These are phyloP conservation scores for Oreonectes daqikongensis DNA, from an alignment of 2,797 vertebrate species.

Conservation along the genomic window DNA sequence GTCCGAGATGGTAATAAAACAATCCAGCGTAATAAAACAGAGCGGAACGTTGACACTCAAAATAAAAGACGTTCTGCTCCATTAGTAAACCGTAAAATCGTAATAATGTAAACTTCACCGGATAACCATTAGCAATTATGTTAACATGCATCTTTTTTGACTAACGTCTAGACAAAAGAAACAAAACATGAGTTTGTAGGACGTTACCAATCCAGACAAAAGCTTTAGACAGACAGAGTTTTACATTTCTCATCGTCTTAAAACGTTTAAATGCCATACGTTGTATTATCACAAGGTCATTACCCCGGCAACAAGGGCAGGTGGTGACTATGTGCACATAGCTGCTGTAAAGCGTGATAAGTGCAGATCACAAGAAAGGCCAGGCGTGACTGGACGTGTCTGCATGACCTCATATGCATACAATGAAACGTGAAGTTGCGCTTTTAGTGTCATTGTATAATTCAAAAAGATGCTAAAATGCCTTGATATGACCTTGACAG, in stretches of 20 bases:
- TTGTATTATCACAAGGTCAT: background rate
- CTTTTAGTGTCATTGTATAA: background rate
- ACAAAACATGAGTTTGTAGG: background rate
- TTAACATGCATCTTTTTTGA: too few species aligned
- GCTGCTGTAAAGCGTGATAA: background rate
- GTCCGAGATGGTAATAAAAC: conserved; percentile 3
- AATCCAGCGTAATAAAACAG: conserved; percentile 3
- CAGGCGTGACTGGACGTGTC: conserved; percentile 37
- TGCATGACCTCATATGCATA: conserved; percentile 23
- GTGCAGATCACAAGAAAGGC: conserved; percentile 29
- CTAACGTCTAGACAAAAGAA: background rate
- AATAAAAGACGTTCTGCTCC: background rate
- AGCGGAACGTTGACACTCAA: background rate
- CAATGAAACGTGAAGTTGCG: background rate
- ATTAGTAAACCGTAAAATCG: conserved; percentile 6
- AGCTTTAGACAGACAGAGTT: background rate
- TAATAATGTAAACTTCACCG: background rate
- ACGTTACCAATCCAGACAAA: background rate
- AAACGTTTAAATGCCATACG: background rate
- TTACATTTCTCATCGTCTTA: background rate
- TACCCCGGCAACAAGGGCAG: background rate
- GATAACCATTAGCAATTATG: background rate
- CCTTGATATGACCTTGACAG: too few species aligned
- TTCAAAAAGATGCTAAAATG: background rate
- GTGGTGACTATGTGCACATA: conserved; percentile 24